Evolutionary conservation across 2,113 vertebrate species (phyloP).

Genomic region (Clarias batrachus): DNA sequence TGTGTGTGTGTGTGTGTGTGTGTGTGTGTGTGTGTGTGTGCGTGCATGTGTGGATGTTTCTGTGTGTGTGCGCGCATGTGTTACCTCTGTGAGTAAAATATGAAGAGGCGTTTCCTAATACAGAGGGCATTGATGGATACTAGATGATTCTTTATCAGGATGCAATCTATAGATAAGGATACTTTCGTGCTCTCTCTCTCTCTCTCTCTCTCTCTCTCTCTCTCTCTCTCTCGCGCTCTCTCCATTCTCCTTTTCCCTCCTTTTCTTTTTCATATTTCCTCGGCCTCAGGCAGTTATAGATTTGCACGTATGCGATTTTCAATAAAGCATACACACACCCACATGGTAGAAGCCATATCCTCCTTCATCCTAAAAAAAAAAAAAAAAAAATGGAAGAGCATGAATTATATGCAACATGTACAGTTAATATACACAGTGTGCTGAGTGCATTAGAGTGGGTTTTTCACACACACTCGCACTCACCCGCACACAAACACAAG

Average conservation of each 20-base stretch:
- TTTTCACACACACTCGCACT: too few species aligned
- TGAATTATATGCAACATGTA: neutral
- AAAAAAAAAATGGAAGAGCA: neutral
- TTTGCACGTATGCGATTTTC: slow-evolving; percentile 27
- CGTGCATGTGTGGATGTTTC: neutral
- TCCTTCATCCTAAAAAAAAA: neutral
- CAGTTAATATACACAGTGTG: neutral
- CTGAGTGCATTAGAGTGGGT: neutral
- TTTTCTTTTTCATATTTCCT: neutral
- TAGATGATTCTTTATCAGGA: neutral
- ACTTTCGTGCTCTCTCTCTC: neutral
- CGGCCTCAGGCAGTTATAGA: slow-evolving; percentile 17
- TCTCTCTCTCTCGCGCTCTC: neutral
- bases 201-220: neutral
- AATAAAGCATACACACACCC: neutral
- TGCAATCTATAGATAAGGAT: neutral
- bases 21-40: neutral
- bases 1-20: neutral
- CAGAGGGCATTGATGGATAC: neutral
- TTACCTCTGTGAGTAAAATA: neutral
- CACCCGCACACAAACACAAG: neutral
- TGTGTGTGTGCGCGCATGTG: neutral
- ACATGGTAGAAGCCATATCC: slow-evolving; percentile 21
- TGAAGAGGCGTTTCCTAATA: neutral
- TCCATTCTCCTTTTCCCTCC: neutral